Percentiles rank a stretch among this genome's conserved stretches.
Evolutionary conservation across 1,140 invertebrate species (phyloP).

Genomic region (Lamellibrachia luymesi): DNA sequence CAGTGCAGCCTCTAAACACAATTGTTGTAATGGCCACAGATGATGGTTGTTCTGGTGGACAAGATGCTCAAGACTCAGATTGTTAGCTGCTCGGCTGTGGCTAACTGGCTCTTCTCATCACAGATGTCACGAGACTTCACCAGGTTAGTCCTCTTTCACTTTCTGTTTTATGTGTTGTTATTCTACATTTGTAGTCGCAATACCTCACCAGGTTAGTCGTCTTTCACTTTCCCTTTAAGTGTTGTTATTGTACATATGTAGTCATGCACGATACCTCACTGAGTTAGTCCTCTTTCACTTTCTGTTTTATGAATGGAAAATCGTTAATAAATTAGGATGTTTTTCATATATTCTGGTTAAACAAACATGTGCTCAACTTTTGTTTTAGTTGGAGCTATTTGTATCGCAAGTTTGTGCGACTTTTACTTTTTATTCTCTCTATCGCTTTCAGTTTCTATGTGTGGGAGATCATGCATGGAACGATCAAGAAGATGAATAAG

Average conservation of each 20-base stretch:
- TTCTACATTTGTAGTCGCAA: neutral
- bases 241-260: no score
- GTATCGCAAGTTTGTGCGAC: no score
- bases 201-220: neutral
- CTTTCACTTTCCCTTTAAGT: no score
- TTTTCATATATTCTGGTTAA: no score
- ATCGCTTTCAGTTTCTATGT: constrained; percentile 70
- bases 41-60: constrained; percentile 93
- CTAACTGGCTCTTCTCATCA: constrained; percentile 98
- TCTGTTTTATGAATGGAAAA: neutral
- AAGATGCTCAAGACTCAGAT: constrained; percentile 97
- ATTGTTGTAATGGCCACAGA: constrained; percentile 60
- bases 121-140: constrained; percentile 93
- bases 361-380: no score
- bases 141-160: constrained; percentile 63
- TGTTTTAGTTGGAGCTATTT: no score
- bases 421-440: neutral
- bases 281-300: constrained; percentile 63
- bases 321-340: no score
- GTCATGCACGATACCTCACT: constrained; percentile 74
- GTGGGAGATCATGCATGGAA: constrained; percentile 96
- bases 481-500: constrained; percentile 89
- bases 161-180: neutral
- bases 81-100: constrained; percentile 92
- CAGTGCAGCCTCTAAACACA: neutral